phyloP scores from a whole-genome alignment of 2,888 invertebrate genomes.

The Drosophila parthenogenetica region DNA sequence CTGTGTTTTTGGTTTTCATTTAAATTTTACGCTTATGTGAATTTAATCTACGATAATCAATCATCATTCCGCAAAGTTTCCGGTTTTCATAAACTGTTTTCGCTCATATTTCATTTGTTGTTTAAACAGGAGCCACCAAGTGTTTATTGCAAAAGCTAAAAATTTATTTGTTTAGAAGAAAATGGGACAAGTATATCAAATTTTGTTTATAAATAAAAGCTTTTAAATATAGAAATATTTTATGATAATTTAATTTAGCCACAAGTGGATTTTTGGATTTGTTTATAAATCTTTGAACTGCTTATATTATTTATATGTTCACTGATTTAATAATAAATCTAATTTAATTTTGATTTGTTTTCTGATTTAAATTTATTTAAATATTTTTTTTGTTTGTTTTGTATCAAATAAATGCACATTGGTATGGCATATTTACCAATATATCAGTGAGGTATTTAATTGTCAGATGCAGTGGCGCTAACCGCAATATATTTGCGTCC shows the following conservation, averaged over 20 bases:
- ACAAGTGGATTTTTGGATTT: too few relatives aligned
- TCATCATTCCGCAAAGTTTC: constrained; percentile 1
- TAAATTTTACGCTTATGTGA: neutral
- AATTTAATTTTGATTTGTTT: too few relatives aligned
- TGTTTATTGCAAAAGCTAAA: too few relatives aligned
- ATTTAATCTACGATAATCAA: constrained; percentile 11
- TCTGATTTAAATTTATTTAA: neutral
- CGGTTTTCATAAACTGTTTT: constrained; percentile 12
- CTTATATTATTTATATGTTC: too few relatives aligned
- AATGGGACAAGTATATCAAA: too few relatives aligned
- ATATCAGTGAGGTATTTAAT: neutral
- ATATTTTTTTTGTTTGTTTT: neutral
- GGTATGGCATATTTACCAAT: neutral
- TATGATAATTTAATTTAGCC: too few relatives aligned
- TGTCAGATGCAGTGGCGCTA: constrained; percentile 46
- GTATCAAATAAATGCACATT: neutral
- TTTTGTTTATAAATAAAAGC: too few relatives aligned
- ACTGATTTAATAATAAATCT: too few relatives aligned
- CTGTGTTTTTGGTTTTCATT: neutral
- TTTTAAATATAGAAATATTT: too few relatives aligned
- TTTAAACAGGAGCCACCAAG: neutral
- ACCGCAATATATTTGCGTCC: constrained; percentile 61
- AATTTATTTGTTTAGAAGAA: too few relatives aligned
- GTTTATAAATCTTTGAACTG: too few relatives aligned
- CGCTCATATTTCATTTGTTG: constrained; percentile 13